Base-by-base conservation (phyloP, 2,888 invertebrate genomes). In the Eupithecia subumbrata region DNA sequence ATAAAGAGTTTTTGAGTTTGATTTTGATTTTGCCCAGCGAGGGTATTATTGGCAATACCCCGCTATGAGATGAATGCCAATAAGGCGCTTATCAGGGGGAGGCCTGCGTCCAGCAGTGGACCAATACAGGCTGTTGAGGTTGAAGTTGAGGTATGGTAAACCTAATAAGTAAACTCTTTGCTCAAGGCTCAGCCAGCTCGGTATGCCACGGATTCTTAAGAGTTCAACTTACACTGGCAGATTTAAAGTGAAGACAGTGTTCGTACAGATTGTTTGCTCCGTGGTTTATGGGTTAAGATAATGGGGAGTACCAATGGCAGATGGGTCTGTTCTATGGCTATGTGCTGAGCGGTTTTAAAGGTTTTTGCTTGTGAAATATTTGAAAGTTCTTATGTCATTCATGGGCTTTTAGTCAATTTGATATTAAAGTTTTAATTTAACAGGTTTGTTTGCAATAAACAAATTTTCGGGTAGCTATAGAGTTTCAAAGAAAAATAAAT, bases 231-330 rank as follows among this genome's bases (percentile, higher is more conserved):
- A 81, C 70, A 78, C 73, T 87, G 89, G 90, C 84, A 76, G 85
- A 87, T 87, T 88, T 88, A 82, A 85, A 87, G 86, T 86, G 86
- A 89, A 86, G 88, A 90, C 88, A 86, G 84, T 84, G 85, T 88
- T 81, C 82, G 83, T 86, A 85, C 87, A 89, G 91, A 92, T 90
- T 92, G 91, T 91, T 91, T 90, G 89, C 87, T 85, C 89, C 88
- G 87, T 86, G 89, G 91, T 92, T 93, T 93, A 92, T 91, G 89
- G 89, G 88, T 87, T 87, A 85, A 89, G 89, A 90, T 92, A 92
- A 91, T 92, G 88, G 89, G 85, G 82, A 5, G 88, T 88, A 89
- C 86, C 84, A 88, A 89, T 85, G 82, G 89, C 92, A 92, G 91
- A 91, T 92, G 92, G 84, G 91, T 86, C 90, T 88, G 85, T 77